phyloP scores from a whole-genome alignment of 2,888 invertebrate species.

The Nezara viridula region DNA sequence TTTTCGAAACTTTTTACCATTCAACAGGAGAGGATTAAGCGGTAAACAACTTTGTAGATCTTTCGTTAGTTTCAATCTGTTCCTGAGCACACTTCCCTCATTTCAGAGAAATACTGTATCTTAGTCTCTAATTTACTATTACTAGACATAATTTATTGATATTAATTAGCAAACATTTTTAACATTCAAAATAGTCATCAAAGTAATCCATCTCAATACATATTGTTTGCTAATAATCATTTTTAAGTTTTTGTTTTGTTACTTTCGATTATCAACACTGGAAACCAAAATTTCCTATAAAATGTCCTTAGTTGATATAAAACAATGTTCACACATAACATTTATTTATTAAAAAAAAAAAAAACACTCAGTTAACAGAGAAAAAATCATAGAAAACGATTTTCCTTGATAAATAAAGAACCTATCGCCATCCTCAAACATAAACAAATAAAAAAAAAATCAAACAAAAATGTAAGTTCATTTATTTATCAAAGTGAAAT shows the following conservation, averaged over 20 bases:
- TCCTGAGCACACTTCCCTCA: too few species aligned
- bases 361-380: not conserved
- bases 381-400: not conserved
- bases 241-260: not conserved
- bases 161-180: not conserved
- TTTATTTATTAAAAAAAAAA: not conserved
- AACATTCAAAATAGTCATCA: not conserved
- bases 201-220: not conserved
- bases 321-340: not conserved
- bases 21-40: too few species aligned
- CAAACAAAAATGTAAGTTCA: not conserved
- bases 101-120: too few species aligned
- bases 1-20: too few species aligned
- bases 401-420: not conserved
- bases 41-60: too few species aligned
- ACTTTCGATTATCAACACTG: not conserved
- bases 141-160: too few species aligned
- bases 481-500: not conserved
- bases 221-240: not conserved
- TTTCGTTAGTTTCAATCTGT: too few species aligned
- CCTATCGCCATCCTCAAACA: not conserved
- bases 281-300: not conserved
- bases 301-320: not conserved
- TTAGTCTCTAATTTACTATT: too few species aligned
- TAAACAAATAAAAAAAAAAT: too few species aligned